Evolutionary conservation across 2,797 vertebrate species (phyloP).

Genomic region (Hydrophis major): DNA sequence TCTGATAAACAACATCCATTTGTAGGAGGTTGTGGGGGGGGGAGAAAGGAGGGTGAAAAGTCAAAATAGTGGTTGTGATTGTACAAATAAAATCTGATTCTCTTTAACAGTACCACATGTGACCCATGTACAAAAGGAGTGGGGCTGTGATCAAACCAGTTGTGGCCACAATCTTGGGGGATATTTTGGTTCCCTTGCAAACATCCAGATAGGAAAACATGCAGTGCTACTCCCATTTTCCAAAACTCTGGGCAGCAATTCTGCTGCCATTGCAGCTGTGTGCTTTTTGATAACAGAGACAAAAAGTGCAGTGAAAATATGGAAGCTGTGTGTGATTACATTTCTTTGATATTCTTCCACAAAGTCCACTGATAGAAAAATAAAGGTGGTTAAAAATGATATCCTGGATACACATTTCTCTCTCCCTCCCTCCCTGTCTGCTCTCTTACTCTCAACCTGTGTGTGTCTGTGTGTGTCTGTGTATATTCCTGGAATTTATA

Average conservation of each 20-base stretch:
- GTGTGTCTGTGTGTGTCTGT: too few relatives aligned
- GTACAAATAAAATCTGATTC: neutral
- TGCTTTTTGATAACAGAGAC: neutral
- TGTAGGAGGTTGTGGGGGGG: neutral
- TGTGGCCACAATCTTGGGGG: neutral
- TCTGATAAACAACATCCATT: neutral
- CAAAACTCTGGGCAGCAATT: neutral
- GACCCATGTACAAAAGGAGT: neutral
- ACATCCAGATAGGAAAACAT: neutral
- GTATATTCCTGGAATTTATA: neutral
- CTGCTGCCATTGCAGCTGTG: neutral
- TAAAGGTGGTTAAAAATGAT: neutral
- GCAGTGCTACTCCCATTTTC: neutral
- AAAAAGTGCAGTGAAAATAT: neutral
- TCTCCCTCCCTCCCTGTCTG: fast-evolving
- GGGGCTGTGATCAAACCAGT: neutral
- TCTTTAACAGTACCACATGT: neutral
- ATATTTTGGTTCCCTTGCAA: neutral
- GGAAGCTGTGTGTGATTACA: neutral
- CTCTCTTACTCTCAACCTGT: too few relatives aligned
- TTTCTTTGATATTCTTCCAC: neutral
- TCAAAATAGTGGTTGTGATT: neutral
- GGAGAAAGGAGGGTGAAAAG: neutral
- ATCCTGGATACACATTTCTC: neutral
- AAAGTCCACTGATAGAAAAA: neutral